A percentile compares a stretch with the other conserved stretches of the same genome.
phyloP scores from a whole-genome alignment of 1,140 invertebrate species.

The Pogonognathellus flavescens region DNA sequence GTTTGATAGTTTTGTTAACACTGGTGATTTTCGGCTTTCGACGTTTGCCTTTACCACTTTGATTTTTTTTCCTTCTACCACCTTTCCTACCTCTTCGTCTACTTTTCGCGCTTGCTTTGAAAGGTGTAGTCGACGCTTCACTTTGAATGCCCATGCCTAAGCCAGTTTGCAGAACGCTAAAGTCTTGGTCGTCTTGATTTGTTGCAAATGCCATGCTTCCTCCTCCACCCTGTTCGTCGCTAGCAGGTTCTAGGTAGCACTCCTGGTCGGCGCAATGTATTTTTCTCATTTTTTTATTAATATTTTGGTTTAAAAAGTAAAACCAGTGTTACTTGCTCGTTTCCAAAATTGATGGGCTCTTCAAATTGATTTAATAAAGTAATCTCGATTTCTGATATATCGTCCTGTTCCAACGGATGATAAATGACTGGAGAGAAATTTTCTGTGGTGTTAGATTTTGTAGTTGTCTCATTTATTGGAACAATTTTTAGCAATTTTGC shows the following conservation, averaged over 20 bases:
- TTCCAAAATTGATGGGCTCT: background rate
- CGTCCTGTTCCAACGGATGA: background rate
- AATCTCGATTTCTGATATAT: background rate
- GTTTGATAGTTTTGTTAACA: background rate
- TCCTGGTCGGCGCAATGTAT: background rate
- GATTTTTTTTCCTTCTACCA: too few relatives aligned
- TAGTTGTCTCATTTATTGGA: background rate
- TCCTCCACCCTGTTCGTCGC: background rate
- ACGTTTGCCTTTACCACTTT: background rate
- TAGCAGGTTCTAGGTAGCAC: background rate
- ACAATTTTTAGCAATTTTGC: background rate
- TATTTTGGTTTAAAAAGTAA: constrained; percentile 12
- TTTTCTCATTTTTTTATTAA: background rate
- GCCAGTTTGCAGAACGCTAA: too few relatives aligned
- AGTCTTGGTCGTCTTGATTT: too few relatives aligned
- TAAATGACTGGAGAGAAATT: background rate
- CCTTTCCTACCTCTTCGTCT: background rate
- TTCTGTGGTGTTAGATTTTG: background rate
- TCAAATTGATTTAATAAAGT: background rate
- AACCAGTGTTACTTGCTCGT: background rate
- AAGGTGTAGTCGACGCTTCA: too few relatives aligned
- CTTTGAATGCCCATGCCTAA: too few relatives aligned
- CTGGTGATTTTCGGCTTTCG: background rate
- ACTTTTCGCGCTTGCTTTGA: too few relatives aligned
- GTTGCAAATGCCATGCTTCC: background rate